Evolutionary conservation across 2,888 invertebrate species (phyloP), one percentile per base, ranked within the genome.

Genomic region (Gortyna flavago): DNA sequence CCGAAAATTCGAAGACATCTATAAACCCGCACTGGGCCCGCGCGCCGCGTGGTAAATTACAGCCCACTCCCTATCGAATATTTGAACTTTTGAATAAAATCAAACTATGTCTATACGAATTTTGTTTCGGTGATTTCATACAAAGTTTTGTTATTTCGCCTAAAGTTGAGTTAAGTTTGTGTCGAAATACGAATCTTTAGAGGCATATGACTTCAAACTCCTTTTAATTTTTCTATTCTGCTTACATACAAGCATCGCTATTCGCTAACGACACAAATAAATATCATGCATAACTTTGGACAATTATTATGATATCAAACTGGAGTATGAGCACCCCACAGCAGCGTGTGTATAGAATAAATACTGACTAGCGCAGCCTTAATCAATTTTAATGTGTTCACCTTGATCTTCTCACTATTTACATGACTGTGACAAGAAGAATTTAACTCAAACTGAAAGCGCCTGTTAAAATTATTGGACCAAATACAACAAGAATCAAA

Each of bases 401-500:
- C 1, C 0, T 38, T 48, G 9, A 32, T 51, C 8, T 41, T 74
- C 25, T 41, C n/a, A 44, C 44, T 38, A 32, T 59, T 72, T 29
- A 72, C 21, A 57, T 21, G 35, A 35, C 35, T 35, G 13, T 25
- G 48, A 44, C 9, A n/a, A 21, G 13, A 76, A 25, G 11, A 57
- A 57, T 11, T 41, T 29, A 0, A 66, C 2, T 18, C 18, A 29
- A 61, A 16, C 6, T 32, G 5, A 64, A 78, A 38, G 64, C 18
- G 38, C 38, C 38, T 48, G n/a, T 6, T 57, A 32, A 44, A 65
- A 74, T 9, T 59, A 57, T 64, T 51, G 9, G 6, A 71, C 44
- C 44, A 65, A 70, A 65, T 11, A 62, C 35, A 59, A 41, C 2
- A 64, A 57, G 32, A 80, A 78, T 59, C 21, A 21, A 38, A 48